Evolutionary conservation across 2,888 invertebrate genomes (phyloP).

Genomic region (Heliconius ethilla): DNA sequence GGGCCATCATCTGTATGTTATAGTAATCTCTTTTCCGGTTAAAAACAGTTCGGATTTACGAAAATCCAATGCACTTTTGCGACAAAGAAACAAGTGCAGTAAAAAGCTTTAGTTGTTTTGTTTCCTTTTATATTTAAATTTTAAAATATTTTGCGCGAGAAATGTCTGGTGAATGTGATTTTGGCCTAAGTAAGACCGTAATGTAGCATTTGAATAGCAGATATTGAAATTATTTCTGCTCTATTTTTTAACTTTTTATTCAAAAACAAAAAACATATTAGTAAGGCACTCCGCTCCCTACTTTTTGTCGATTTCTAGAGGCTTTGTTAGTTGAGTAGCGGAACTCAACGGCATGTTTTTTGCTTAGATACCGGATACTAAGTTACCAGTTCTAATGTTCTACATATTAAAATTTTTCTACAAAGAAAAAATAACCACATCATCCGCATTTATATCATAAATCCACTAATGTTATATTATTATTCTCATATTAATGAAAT

Average conservation of each 20-base stretch:
- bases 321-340: too few species aligned
- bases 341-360: too few species aligned
- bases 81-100: conserved; percentile 19
- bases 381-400: too few species aligned
- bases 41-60: conserved; percentile 7
- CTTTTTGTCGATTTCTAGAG: too few species aligned
- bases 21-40: conserved; percentile 17
- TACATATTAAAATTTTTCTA: too few species aligned
- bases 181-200: background rate
- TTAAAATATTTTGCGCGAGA: conserved; percentile 2
- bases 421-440: too few species aligned
- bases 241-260: too few species aligned
- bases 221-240: background rate
- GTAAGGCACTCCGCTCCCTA: too few species aligned
- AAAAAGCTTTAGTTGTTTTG: conserved; percentile 17
- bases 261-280: too few species aligned
- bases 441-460: background rate
- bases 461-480: background rate
- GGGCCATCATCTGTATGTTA: conserved; percentile 15
- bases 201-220: background rate
- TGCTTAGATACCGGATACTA: too few species aligned
- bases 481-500: conserved; percentile 23
- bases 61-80: conserved; percentile 17
- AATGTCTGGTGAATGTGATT: background rate
- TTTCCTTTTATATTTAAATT: conserved; percentile 15